A percentile compares a stretch with the other conserved stretches of the same genome.
These are phyloP conservation scores for Crepidodera aurea DNA, from an alignment of 2,888 invertebrate genomes.

Conservation along the genomic window DNA sequence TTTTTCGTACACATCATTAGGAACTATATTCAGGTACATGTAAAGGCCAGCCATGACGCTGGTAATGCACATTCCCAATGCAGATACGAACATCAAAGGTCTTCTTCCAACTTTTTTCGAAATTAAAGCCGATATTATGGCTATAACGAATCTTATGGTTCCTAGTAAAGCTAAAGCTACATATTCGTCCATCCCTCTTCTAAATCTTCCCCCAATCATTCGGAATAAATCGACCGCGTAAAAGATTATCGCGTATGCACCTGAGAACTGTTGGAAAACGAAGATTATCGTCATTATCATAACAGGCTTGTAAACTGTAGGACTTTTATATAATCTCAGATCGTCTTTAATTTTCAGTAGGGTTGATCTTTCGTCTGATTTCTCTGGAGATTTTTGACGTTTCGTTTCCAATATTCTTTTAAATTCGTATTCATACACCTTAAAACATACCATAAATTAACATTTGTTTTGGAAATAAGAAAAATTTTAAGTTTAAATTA, in stretches of 20 bases:
- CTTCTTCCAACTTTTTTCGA: constrained; percentile 64
- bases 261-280: constrained; percentile 66
- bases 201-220: constrained; percentile 61
- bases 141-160: constrained; percentile 64
- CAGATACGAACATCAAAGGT: constrained; percentile 63
- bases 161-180: constrained; percentile 64
- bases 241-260: constrained; percentile 67
- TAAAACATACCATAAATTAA: too few species aligned
- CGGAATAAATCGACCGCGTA: constrained; percentile 66
- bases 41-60: constrained; percentile 59
- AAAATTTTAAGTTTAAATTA: too few species aligned
- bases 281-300: constrained; percentile 62
- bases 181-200: constrained; percentile 61
- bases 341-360: constrained; percentile 43
- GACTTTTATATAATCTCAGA: constrained; percentile 50
- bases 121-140: constrained; percentile 62
- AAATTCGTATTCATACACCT: constrained; percentile 45
- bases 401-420: constrained; percentile 45
- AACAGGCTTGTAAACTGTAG: constrained; percentile 64
- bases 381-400: constrained; percentile 18
- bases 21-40: constrained; percentile 47
- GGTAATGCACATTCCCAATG: constrained; percentile 65
- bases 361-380: constrained; percentile 36
- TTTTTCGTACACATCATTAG: constrained; percentile 46
- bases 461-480: too few species aligned